Evolutionary conservation across 2,888 invertebrate genomes (phyloP).

Genomic region (Chelonus formosanus): DNA sequence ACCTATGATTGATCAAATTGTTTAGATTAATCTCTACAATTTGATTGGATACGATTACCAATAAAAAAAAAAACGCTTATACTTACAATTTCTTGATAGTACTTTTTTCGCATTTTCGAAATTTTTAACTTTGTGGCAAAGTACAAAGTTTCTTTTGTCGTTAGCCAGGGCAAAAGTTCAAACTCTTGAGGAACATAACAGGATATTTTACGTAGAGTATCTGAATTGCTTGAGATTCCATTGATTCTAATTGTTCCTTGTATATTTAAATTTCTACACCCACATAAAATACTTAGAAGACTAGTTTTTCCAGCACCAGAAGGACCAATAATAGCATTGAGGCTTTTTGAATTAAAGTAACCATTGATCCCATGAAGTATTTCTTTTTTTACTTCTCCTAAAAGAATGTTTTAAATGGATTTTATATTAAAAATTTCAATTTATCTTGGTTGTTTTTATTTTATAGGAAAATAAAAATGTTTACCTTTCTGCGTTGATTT

Average conservation of each 20-base stretch:
- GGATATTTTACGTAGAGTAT: conserved; percentile 76
- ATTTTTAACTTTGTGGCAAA: conserved; percentile 69
- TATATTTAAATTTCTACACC: conserved; percentile 65
- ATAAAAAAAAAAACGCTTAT: no score
- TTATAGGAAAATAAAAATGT: conserved; percentile 9
- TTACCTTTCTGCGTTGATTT: conserved; percentile 34
- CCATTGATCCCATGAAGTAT: conserved; percentile 69
- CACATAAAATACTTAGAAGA: conserved; percentile 78
- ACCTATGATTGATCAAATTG: conserved; percentile 59
- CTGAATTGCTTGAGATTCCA: conserved; percentile 71
- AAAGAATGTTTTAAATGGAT: neutral
- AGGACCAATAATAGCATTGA: conserved; percentile 75
- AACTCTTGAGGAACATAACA: conserved; percentile 74
- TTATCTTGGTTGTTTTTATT: neutral
- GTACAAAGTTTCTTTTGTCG: conserved; percentile 69
- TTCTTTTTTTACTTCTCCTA: conserved; percentile 20
- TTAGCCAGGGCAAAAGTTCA: conserved; percentile 68
- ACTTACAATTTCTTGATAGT: conserved; percentile 17
- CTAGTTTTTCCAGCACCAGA: conserved; percentile 83
- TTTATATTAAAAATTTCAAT: neutral
- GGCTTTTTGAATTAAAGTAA: conserved; percentile 70
- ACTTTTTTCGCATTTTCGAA: conserved; percentile 1
- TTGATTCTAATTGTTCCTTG: conserved; percentile 76
- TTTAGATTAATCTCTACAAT: no score
- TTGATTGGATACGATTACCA: no score